These are phyloP conservation scores for Tachina grossa DNA, from an alignment of 2,888 invertebrate genomes.

Conservation along the genomic window DNA sequence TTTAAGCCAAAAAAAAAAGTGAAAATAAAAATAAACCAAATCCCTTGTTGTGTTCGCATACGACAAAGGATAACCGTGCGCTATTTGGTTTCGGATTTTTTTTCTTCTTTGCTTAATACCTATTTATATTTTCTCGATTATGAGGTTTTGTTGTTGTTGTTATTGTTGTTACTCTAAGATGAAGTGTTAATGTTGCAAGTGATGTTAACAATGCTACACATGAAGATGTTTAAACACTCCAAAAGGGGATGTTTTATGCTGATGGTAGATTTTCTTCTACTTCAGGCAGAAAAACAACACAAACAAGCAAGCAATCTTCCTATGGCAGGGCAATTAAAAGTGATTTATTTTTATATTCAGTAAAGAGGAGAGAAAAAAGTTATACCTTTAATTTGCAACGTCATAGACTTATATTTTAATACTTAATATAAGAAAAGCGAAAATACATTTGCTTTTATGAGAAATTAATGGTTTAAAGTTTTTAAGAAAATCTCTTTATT, in stretches of 20 bases:
- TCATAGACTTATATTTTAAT: background rate
- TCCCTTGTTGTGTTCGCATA: constrained; percentile 13
- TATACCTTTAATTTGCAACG: background rate
- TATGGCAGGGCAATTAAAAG: constrained; percentile 54
- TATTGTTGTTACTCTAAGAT: constrained; percentile 48
- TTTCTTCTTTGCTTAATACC: background rate
- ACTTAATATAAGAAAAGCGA: background rate
- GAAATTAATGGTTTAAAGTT: background rate
- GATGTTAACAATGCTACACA: constrained; percentile 68
- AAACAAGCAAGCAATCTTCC: constrained; percentile 33
- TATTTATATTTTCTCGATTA: constrained; percentile 39
- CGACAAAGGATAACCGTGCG: constrained; percentile 40
- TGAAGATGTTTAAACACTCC: constrained; percentile 29
- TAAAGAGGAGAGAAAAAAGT: background rate
- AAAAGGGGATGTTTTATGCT: constrained; percentile 24
- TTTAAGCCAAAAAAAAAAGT: constrained; percentile 8
- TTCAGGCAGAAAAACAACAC: background rate
- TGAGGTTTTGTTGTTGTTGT: constrained; percentile 11
- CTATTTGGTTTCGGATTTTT: constrained; percentile 16
- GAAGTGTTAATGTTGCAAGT: constrained; percentile 73
- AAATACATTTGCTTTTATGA: background rate
- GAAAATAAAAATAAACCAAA: background rate
- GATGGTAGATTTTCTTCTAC: constrained; percentile 13
- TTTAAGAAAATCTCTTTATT: too few species aligned
- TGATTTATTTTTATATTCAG: constrained; percentile 48